A percentile compares a stretch with the other conserved stretches of the same genome.
phyloP scores from a whole-genome alignment of 1,140 invertebrate genomes.

The Zaprionus africanus region DNA sequence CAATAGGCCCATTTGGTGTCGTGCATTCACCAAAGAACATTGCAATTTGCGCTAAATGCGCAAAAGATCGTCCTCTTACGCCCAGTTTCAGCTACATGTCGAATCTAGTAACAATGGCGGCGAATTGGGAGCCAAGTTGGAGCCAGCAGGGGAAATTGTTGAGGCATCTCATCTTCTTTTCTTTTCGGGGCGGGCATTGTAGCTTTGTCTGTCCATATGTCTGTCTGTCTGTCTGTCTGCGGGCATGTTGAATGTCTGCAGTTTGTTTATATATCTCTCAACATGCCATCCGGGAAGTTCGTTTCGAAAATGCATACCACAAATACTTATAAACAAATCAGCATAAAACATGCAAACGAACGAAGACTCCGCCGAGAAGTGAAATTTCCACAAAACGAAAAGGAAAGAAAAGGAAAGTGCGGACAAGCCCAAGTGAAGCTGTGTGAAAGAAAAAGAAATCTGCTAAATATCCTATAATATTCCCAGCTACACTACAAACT shows the following conservation, averaged over 20 bases:
- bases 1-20: slow-evolving; percentile 41
- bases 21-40: slow-evolving; percentile 46
- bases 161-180: slow-evolving; percentile 43
- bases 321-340: slow-evolving; percentile 79
- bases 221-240: slow-evolving; percentile 14
- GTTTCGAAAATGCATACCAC: slow-evolving; percentile 76
- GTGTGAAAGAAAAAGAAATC: not conserved
- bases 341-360: slow-evolving; percentile 68
- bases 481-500: not conserved
- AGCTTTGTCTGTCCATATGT: slow-evolving; percentile 24
- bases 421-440: slow-evolving; percentile 13
- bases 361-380: slow-evolving; percentile 29
- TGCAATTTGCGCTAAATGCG: slow-evolving; percentile 74
- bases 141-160: slow-evolving; percentile 32
- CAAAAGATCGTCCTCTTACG: slow-evolving; percentile 51
- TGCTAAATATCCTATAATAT: not conserved
- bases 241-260: slow-evolving; percentile 66
- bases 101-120: slow-evolving; percentile 1
- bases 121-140: slow-evolving; percentile 23
- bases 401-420: not conserved
- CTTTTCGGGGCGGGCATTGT: slow-evolving; percentile 17
- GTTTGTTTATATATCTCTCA: slow-evolving; percentile 82
- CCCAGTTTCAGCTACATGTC: not conserved
- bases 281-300: slow-evolving; percentile 81
- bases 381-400: slow-evolving; percentile 35